Conservation (phyloP, 2,888 invertebrate species). For the Luperina testacea region DNA sequence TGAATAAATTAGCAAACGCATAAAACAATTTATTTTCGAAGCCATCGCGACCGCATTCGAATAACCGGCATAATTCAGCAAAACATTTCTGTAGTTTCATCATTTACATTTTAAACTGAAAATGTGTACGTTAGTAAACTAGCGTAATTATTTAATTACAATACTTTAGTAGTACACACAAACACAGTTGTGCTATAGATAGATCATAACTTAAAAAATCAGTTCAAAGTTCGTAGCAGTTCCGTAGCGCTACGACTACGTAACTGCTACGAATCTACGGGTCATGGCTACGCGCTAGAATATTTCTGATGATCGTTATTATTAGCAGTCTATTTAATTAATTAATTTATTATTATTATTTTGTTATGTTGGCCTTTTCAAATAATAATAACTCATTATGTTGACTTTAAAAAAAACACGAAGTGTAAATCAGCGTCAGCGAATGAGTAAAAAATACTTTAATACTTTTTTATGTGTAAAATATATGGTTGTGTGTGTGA, state of each 20-base stretch:
- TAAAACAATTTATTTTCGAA: slow-evolving; percentile 56
- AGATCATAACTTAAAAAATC: background rate
- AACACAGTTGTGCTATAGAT: background rate
- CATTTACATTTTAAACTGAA: slow-evolving; percentile 35
- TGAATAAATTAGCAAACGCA: slow-evolving; percentile 58
- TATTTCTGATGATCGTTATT: background rate
- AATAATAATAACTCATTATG: too few species aligned
- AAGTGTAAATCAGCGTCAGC: background rate
- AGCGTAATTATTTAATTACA: slow-evolving; percentile 1
- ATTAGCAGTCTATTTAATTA: background rate
- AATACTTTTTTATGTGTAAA: background rate
- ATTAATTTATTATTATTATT: too few species aligned
- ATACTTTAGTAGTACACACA: background rate
- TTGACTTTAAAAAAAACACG: background rate
- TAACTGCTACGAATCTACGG: slow-evolving; percentile 4
- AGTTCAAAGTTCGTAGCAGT: slow-evolving; percentile 6
- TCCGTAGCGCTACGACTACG: background rate
- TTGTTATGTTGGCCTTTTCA: background rate
- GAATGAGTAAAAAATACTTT: background rate
- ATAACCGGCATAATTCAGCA: slow-evolving; percentile 27
- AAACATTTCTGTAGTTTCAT: slow-evolving; percentile 26
- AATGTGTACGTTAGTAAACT: background rate
- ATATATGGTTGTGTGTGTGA: background rate
- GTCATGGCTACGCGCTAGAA: slow-evolving; percentile 16
- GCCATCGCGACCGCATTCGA: slow-evolving; percentile 46